Base-by-base conservation (phyloP, 2,888 invertebrate genomes). In the Dolichopus griseipennis region DNA sequence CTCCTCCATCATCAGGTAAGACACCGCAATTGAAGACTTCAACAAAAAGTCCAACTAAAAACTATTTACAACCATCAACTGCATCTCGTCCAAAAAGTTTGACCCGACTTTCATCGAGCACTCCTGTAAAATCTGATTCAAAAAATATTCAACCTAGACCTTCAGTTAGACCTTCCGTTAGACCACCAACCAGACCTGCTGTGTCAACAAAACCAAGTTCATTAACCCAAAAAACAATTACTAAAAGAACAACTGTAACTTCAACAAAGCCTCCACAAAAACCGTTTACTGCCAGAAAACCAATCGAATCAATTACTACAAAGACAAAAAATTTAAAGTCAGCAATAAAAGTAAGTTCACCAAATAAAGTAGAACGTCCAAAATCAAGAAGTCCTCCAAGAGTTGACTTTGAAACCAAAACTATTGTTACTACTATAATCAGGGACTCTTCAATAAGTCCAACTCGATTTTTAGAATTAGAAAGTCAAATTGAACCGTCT, bases 41-140 rank as follows among this genome's bases (percentile, higher is more conserved):
- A 20, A 21, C 27, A 65, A 65, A 69, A 34, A 65, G 66, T 43
- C 63, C 43, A 34, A 62, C 65, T 34, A 65, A 67, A 18, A 52
- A 6, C 18, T 67, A 69, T 66, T 64, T 22, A 33, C 64, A 70
- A 70, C 69, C 71, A 18, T 18, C 52, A n/a, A 52, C 52, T 2
- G 52, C 52, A 69, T 69, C 70, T 69, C 27, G 27, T 5, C 27
- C 27, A 27, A 70, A 70, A 71, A 70, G 70, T 70, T 67, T 70
- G 52, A 70, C 70, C 69, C 68, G 70, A 68, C 69, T 67, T 70
- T 70, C 70, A 68, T 68, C 70, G 64, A 70, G 71, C 69, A 70
- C 70, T 68, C 64, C 68, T 22, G 68, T 43, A 33, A 67, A 27
- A 52, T 37, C 65, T 67, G 61, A 68, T 69, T 68, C 69, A 67